Conservation (phyloP, 2,888 invertebrate species). For the Bellardia bayeri region DNA sequence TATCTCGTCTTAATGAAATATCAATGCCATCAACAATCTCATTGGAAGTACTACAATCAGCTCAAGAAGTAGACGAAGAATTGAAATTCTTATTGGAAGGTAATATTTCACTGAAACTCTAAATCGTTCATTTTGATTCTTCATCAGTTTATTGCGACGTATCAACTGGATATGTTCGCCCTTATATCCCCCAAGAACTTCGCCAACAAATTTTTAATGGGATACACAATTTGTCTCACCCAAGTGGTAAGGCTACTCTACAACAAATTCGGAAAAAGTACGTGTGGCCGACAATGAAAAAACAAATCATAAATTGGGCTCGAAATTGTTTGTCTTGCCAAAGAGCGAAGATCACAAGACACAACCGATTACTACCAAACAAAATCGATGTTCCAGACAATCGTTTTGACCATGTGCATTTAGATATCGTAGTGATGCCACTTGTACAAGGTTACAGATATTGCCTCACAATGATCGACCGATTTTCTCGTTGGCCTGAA, state of each 20-base stretch:
- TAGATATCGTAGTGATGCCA: constrained; percentile 77
- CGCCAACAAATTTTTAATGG: constrained; percentile 26
- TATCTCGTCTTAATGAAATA: constrained; percentile 74
- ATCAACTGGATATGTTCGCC: constrained; percentile 41
- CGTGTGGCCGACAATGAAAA: constrained; percentile 46
- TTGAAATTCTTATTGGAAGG: constrained; percentile 42
- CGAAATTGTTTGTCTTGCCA: constrained; percentile 55
- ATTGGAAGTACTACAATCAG: constrained; percentile 32
- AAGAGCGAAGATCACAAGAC: constrained; percentile 34
- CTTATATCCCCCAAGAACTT: constrained; percentile 7
- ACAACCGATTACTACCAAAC: constrained; percentile 14
- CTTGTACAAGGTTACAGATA: constrained; percentile 27
- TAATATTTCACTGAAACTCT: constrained; percentile 53
- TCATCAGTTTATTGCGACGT: constrained; percentile 37
- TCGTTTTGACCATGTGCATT: constrained; percentile 81
- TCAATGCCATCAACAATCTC: constrained; percentile 31
- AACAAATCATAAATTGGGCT: constrained; percentile 47
- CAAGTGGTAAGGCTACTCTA: no score
- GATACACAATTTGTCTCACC: constrained; percentile 11
- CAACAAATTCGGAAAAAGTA: no score
- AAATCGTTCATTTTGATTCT: constrained; percentile 43
- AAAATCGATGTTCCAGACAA: constrained; percentile 49
- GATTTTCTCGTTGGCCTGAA: constrained; percentile 27
- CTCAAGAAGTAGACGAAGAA: constrained; percentile 46
- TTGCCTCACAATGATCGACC: constrained; percentile 18